Evolutionary conservation across 2,888 invertebrate genomes (phyloP), one percentile per base, ranked within the genome.

Genomic region (Lithophane semibrunnea): DNA sequence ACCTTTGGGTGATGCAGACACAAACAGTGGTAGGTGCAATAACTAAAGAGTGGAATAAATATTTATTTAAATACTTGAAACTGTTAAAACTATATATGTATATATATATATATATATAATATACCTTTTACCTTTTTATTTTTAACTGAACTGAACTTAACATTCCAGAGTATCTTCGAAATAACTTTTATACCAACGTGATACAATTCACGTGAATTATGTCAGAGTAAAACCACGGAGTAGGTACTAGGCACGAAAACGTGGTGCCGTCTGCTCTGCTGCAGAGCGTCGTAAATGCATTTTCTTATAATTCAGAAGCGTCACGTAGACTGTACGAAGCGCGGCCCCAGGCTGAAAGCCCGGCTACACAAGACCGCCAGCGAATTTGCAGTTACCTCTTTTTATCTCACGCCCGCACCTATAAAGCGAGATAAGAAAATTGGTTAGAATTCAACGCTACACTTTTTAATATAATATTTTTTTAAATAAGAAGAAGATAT

Each of bases 281-380:
- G 94, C 91, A 91, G 90, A 92, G 89, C 92, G 92, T 91, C 92
- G 93, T 95, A 96, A 96, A 96, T 96, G 96, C 95, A 96, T 96
- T 96, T 96, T 96, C 95, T 96, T 96, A 96, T 96, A 96, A 96
- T 95, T 95, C 96, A 95, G 94, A 92, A 93, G 93, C 95, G 95
- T 96, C 96, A 97, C 96, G 96, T 97, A 94, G 92, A 88, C 90
- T 90, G 90, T 87, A 91, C 87, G 87, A 87, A 89, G 84, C 85
- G 90, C 92, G 90, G 92, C 95, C 94, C 92, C 92, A 90, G 93
- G 93, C 92, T 80, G 91, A 92, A 92, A 93, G 83, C 91, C 91
- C 89, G 90, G 92, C 92, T 92, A 89, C 91, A 91, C 89, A 92
- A 93, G 94, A 94, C 94, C 94, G 95, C 94, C 91, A 92, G 94